Base-by-base conservation (phyloP, 2,113 vertebrate genomes). In the Nicator chloris region DNA sequence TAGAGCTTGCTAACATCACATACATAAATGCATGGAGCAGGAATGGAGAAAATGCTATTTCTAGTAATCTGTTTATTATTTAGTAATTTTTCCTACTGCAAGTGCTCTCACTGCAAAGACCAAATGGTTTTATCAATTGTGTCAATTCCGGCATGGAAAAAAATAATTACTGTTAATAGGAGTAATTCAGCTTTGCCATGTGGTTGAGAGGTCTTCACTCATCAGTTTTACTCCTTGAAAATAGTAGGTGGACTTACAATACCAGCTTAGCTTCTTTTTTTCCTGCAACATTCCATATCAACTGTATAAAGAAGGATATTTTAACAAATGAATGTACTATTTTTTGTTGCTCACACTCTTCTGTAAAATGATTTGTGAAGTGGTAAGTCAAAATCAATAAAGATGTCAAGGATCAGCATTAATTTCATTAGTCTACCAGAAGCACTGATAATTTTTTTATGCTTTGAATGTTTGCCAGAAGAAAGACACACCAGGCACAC, bases 391-490 rank as follows among this genome's bases (percentile, higher is more conserved):
- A 88, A 88, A 93, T 13, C 42, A 88, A 94, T 73, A 71, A 92
- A 91, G 42, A 93, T 54, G 40, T 68, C 63, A 92, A 73, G 50
- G 35, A 79, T 75, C 50, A 82, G 44, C 65, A 82, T 88, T 73
- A 72, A 94, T 86, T 96, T 94, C 24, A 66, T 84, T 81, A 81
- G 28, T 30, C 73, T 86, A 86, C 47, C 69, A 94, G 72, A 90
- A 75, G 17, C 47, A 76, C n/a, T 68, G 51, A 56, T 73, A 37
- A 75, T 71, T 73, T 79, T 86, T 82, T 82, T 76, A 71, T 22
- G 23, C 30, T 76, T 88, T 93, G 79, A 88, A 50, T 6, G 0
- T 44, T 91, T 73, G 30, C 69, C 88, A 96, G 56, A 86, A 93
- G 54, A 85, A 91, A 89, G 50, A 85, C 18, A 93, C 49, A 44